Evolutionary conservation across 2,113 vertebrate genomes (phyloP), one percentile per base, ranked within the genome.

Genomic region (Dasyornis broadbenti): DNA sequence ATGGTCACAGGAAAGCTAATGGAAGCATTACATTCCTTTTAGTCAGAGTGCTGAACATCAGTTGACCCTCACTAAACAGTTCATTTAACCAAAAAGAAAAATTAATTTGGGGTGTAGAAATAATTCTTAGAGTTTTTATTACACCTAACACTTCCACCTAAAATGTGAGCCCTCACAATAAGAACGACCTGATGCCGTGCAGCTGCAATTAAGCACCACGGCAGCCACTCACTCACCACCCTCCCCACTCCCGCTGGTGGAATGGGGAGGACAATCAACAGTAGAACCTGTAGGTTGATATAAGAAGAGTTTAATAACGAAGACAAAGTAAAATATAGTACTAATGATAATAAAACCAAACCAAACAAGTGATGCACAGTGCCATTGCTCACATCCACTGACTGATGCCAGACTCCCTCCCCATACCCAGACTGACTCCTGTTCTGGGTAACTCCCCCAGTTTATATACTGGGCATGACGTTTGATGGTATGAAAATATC

Each of bases 121-220:
- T 54, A 1, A 31, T 40, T 70, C 42, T 52, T 23, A 23, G 24
- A 12, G 13, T 10, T 42, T 73, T 61, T 56, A 24, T 49, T 33
- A 54, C 60, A 30, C 8, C 27, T 35, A 44, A 35, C 9, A 21
- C 33, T 76, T 83, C 40, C n/a, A 76, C 11, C 4, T 13, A 45
- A 60, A 31, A 33, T 11, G n/a, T 6, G 18, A 68, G 40, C 8
- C 63, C 33, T 75, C 66, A 24, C 16, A 10, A 17, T 27, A 49
- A 37, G n/a, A 54, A 40, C 8, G 30, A 61, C 31, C 14, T 10
- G 9, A n/a, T 37, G 37, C 15, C 1, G 0, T 20, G 39, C 61
- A 39, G 53, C 39, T 53, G 69, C 15, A 89, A 26, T 72, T 44
- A 15, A 66, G 9, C 23, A 66, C 8, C 60, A n/a, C 15, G 14